Evolutionary conservation across 2,113 vertebrate species (phyloP).

Genomic region (Toxotes chatareus): DNA sequence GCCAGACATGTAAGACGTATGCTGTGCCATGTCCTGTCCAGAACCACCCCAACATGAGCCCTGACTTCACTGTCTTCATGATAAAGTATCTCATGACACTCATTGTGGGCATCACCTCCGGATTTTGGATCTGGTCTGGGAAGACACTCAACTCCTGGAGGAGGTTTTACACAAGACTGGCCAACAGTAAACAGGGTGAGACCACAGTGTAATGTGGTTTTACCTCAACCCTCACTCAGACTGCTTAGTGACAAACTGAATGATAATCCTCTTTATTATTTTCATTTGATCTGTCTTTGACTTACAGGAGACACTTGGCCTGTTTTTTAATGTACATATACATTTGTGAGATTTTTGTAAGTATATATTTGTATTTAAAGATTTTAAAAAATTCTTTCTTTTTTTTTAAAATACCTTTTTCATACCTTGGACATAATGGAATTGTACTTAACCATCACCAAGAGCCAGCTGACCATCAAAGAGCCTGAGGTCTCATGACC

Average conservation of each 20-base stretch:
- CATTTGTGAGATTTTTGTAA: conserved; percentile 93
- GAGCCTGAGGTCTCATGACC: conserved; percentile 50
- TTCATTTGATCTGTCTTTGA: conserved; percentile 35
- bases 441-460: conserved; percentile 52
- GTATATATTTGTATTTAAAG: conserved; percentile 99
- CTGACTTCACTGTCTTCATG: conserved; percentile 98
- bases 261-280: conserved; percentile 55
- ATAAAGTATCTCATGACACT: conserved; percentile 99
- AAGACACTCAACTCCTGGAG: conserved; percentile 98
- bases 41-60: conserved; percentile 90
- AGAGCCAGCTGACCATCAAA: conserved; percentile 52
- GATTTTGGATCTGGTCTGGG: conserved; percentile 99
- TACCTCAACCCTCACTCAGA: not conserved
- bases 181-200: conserved; percentile 94
- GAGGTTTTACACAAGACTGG: conserved; percentile 96
- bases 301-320: conserved; percentile 49
- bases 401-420: conserved; percentile 44
- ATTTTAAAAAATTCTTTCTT: conserved; percentile 56
- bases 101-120: conserved; percentile 97
- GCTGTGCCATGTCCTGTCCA: conserved; percentile 91
- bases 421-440: conserved; percentile 54
- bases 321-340: conserved; percentile 90
- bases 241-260: conserved; percentile 64
- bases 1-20: conserved; percentile 93
- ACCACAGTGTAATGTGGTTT: conserved; percentile 90